Evolutionary conservation across 1,140 invertebrate genomes (phyloP), one percentile per base, ranked within the genome.

Genomic region (Papilio machaon): DNA sequence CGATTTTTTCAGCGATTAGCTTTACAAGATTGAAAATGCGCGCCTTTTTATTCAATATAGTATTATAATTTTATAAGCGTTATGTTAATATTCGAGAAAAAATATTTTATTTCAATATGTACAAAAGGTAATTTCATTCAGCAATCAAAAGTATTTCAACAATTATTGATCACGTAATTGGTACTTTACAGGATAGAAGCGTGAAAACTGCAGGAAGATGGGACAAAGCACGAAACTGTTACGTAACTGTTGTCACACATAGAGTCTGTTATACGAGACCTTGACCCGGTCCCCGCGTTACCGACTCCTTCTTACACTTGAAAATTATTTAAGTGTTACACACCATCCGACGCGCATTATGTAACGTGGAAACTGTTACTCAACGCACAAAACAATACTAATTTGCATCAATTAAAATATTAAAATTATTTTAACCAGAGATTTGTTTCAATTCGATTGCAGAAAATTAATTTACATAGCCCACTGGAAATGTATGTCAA

Each of bases 221-320:
- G 60, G 23, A 64, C 60, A 30, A 79, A 43, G 54, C 80, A 80
- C 64, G 80, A 79, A 43, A 52, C 67, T 77, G 75, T 90, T 89
- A 84, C 87, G 87, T 85, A 90, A 89, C 81, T 46, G 60, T 58
- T 58, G 54, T 64, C 60, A 64, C 11, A 64, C 60, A 23, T 23
- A 19, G 54, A 10, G 49, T 60, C 83, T 86, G 85, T 88, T 86
- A 86, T 86, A 80, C 76, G 46, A 81, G 74, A 84, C 89, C 89
- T 90, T 91, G 89, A 90, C 87, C 88, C 84, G 85, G 83, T 87
- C 85, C 86, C 85, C 86, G 86, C 84, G 84, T 88, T 86, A 87
- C 84, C 85, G 82, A 86, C 87, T 89, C 82, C 82, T 82, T 81
- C 82, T 87, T 83, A 86, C 88, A 84, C 84, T 88, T 85, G 84